phyloP scores from a whole-genome alignment of 2,888 invertebrate species.

The Palloptera scutellata region DNA sequence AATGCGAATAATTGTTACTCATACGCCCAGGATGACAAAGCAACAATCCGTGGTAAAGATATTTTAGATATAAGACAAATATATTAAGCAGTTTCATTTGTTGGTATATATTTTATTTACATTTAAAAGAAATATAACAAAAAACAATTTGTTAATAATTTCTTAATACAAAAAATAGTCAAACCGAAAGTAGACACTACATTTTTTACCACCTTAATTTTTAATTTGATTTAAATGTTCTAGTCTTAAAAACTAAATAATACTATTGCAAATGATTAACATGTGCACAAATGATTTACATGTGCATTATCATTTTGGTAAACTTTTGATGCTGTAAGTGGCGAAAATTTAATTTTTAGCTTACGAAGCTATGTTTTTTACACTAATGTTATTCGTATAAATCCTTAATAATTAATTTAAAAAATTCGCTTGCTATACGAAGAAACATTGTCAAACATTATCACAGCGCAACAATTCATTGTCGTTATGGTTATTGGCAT shows the following conservation, averaged over 20 bases:
- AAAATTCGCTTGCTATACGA: not conserved
- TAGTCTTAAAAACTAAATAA: not conserved
- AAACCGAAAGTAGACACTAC: not conserved
- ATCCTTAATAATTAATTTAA: not conserved
- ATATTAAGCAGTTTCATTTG: conserved; percentile 12
- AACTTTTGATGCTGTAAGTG: too few relatives aligned
- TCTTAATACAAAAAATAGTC: conserved; percentile 6
- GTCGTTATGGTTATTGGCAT: conserved; percentile 46
- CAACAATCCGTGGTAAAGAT: not conserved
- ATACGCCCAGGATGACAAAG: conserved; percentile 5
- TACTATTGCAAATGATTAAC: conserved; percentile 4
- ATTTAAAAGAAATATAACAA: conserved; percentile 1
- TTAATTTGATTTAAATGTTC: too few relatives aligned
- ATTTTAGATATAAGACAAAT: conserved; percentile 5
- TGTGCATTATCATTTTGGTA: not conserved
- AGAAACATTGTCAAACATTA: conserved; percentile 44
- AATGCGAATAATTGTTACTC: conserved; percentile 14
- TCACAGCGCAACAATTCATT: conserved; percentile 54
- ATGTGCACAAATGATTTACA: not conserved
- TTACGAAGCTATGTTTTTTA: too few relatives aligned
- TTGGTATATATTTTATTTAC: conserved; percentile 13
- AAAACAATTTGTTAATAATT: not conserved
- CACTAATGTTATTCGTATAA: too few relatives aligned
- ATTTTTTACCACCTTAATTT: too few relatives aligned
- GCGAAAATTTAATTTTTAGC: too few relatives aligned